Percentiles rank a stretch among this genome's conserved stretches.
phyloP scores from a whole-genome alignment of 2,113 vertebrate genomes.

The Cnemophilus loriae region DNA sequence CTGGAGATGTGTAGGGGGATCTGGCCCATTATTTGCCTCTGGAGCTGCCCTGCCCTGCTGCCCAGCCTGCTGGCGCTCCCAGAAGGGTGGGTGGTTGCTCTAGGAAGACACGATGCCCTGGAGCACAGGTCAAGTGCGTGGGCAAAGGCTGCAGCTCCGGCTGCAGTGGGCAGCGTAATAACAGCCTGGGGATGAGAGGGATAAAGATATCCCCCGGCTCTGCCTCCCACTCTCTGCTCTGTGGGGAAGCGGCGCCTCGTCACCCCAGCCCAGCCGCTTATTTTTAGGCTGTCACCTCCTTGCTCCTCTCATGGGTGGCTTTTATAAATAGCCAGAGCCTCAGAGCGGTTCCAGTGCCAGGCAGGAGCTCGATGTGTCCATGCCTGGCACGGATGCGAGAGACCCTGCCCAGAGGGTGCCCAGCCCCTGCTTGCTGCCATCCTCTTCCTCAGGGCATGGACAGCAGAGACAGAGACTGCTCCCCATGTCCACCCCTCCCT shows the following conservation, averaged over 20 bases:
- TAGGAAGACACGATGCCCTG: not conserved
- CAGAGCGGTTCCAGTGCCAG: not conserved
- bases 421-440: accelerated
- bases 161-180: not conserved
- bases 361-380: accelerated
- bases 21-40: not conserved
- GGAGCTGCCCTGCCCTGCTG: not conserved
- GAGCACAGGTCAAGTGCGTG: accelerated
- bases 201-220: not conserved
- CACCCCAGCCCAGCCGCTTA: not conserved
- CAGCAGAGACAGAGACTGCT: not conserved
- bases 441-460: not conserved
- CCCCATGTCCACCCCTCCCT: not conserved
- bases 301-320: not conserved
- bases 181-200: not conserved
- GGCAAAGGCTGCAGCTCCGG: not conserved
- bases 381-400: not conserved
- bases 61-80: not conserved
- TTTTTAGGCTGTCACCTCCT: slow-evolving; percentile 26
- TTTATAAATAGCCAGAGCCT: not conserved
- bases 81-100: accelerated
- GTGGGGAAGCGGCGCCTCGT: not conserved
- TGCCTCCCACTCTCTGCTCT: not conserved
- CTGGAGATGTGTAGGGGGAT: accelerated
- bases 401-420: not conserved